Evolutionary conservation across 2,797 vertebrate genomes (phyloP).

Genomic region (Pogonophryne albipinna): DNA sequence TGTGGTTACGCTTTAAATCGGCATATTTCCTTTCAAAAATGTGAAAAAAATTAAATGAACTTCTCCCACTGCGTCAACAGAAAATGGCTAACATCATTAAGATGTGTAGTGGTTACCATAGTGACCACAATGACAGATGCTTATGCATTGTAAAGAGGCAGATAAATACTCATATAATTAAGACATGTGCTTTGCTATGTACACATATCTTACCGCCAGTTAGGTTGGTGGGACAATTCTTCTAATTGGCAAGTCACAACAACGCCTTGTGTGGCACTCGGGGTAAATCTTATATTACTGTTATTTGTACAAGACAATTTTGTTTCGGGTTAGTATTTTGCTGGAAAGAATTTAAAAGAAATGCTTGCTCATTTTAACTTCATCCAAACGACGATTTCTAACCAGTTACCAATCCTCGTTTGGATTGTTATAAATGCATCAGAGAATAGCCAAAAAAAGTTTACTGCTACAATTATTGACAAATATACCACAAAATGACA

Average conservation of each 20-base stretch:
- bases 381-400: neutral
- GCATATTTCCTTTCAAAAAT: neutral
- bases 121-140: neutral
- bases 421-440: neutral
- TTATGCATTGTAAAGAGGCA: neutral
- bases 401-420: no score
- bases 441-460: neutral
- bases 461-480: neutral
- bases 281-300: neutral
- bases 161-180: neutral
- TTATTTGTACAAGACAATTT: neutral
- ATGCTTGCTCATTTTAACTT: neutral
- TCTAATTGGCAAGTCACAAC: neutral
- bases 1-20: neutral
- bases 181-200: neutral
- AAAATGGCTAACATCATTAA: neutral
- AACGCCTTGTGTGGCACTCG: neutral
- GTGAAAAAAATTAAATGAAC: neutral
- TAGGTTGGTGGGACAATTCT: neutral
- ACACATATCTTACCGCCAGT: neutral
- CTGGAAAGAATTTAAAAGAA: neutral
- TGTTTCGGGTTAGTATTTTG: neutral
- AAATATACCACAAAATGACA: neutral
- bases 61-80: neutral
- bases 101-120: conserved; percentile 10